phyloP scores from a whole-genome alignment of 2,888 invertebrate genomes.

The Mylabris sibirica region DNA sequence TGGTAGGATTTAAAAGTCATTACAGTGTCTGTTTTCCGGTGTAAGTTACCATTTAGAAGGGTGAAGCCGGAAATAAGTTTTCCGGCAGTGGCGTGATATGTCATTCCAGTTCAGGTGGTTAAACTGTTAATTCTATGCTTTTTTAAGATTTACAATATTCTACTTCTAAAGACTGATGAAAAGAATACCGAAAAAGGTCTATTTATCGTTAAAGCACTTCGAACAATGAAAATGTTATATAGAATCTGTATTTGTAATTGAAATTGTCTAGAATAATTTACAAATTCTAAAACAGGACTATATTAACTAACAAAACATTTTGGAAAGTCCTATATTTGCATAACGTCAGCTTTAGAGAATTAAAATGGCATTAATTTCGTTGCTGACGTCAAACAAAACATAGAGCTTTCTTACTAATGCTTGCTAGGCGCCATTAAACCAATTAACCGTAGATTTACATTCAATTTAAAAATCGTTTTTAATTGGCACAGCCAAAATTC shows the following conservation, averaged over 20 bases:
- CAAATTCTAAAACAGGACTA: conserved; percentile 41
- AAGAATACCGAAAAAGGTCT: too few species aligned
- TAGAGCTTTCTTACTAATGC: conserved; percentile 16
- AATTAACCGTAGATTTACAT: conserved; percentile 27
- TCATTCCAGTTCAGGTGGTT: conserved; percentile 43
- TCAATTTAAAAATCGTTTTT: conserved; percentile 8
- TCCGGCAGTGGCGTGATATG: conserved; percentile 41
- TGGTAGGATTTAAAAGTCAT: conserved; percentile 43
- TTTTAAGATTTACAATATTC: conserved; percentile 11
- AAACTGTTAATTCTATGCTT: conserved; percentile 36
- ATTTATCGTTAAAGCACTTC: neutral
- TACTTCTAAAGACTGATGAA: too few species aligned
- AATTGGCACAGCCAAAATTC: neutral
- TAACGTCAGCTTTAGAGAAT: conserved; percentile 39
- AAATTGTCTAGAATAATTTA: conserved; percentile 42
- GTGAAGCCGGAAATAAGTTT: conserved; percentile 44
- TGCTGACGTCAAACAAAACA: conserved; percentile 43
- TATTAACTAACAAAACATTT: conserved; percentile 40
- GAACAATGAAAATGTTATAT: conserved; percentile 5
- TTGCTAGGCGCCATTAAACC: conserved; percentile 23
- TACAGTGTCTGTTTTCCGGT: conserved; percentile 41
- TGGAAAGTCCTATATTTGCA: conserved; percentile 39
- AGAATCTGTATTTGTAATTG: conserved; percentile 44
- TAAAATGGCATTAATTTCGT: conserved; percentile 45
- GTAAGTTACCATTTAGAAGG: conserved; percentile 37